Evolutionary conservation across 1,140 invertebrate species (phyloP).

Genomic region (Aphelenchoides fujianensis): DNA sequence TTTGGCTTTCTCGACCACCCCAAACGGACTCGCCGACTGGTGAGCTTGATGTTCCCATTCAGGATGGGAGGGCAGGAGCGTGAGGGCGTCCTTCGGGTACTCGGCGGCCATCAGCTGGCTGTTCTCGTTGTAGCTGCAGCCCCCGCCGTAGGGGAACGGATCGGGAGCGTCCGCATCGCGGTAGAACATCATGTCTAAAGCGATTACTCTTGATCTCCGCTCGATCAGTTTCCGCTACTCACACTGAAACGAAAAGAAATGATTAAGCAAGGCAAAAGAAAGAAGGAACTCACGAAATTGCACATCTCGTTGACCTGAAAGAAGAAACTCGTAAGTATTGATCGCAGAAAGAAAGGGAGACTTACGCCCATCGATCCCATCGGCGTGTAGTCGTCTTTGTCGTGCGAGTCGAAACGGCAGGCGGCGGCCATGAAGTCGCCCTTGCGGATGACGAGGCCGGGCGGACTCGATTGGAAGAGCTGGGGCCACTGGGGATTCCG

Average conservation of each 20-base stretch:
- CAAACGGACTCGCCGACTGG: conserved; percentile 53
- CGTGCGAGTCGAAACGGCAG: conserved; percentile 58
- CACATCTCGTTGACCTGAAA: conserved; percentile 62
- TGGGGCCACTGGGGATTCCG: conserved; percentile 63
- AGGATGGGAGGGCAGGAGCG: conserved; percentile 53
- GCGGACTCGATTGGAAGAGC: conserved; percentile 46
- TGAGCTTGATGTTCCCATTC: conserved; percentile 60
- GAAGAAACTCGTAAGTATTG: too few relatives aligned
- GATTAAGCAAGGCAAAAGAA: too few relatives aligned
- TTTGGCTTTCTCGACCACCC: conserved; percentile 46
- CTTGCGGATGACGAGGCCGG: conserved; percentile 44
- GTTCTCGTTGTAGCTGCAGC: conserved; percentile 39
- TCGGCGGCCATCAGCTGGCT: conserved; percentile 29
- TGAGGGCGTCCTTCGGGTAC: conserved; percentile 54
- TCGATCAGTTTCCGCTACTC: too few relatives aligned
- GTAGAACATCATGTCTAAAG: conserved; percentile 59
- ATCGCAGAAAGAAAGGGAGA: conserved; percentile 18
- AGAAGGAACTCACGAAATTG: conserved; percentile 61
- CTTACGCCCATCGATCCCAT: conserved; percentile 50
- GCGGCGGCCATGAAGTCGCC: conserved; percentile 59
- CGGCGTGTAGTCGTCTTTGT: conserved; percentile 47
- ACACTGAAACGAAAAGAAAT: too few relatives aligned
- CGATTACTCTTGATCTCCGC: too few relatives aligned
- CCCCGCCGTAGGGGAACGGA: conserved; percentile 59
- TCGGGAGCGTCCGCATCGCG: conserved; percentile 44